A percentile compares a stretch with the other conserved stretches of the same genome.
These are phyloP conservation scores for Drosophila carrolli DNA, from an alignment of 1,140 invertebrate genomes.

Conservation along the genomic window DNA sequence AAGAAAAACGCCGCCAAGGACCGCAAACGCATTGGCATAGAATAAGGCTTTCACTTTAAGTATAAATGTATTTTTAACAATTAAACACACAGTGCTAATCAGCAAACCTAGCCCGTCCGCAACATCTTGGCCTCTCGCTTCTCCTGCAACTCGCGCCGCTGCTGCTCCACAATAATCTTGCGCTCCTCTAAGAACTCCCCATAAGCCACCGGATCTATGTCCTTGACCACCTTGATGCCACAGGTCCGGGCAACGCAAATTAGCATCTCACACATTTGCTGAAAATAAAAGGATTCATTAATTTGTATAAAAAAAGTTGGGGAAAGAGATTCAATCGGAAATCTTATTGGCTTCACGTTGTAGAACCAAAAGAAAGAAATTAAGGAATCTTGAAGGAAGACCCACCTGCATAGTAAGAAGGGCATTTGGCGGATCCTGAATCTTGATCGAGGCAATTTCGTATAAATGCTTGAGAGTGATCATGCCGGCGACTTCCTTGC, in stretches of 20 bases:
- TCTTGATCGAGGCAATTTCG: slow-evolving; percentile 98
- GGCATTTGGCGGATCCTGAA: slow-evolving; percentile 91
- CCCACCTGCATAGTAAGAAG: slow-evolving; percentile 85
- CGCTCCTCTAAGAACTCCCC: slow-evolving; percentile 93
- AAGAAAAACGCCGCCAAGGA: slow-evolving; percentile 88
- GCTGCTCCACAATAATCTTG: slow-evolving; percentile 89
- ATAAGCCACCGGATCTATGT: slow-evolving; percentile 94
- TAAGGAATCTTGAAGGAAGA: too few relatives aligned
- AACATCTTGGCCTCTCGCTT: slow-evolving; percentile 97
- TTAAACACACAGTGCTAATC: slow-evolving; percentile 39
- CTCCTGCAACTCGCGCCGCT: slow-evolving; percentile 92
- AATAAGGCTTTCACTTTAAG: slow-evolving; percentile 74
- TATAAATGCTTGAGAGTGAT: slow-evolving; percentile 98
- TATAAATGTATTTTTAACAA: slow-evolving; percentile 71
- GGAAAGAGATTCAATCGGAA: too few relatives aligned
- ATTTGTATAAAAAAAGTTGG: too few relatives aligned
- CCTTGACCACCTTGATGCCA: slow-evolving; percentile 94
- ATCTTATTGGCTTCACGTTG: too few relatives aligned
- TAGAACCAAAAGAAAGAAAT: too few relatives aligned
- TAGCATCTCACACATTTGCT: slow-evolving; percentile 93
- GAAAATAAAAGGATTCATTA: slow-evolving; percentile 73
- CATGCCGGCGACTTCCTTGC: slow-evolving; percentile 94
- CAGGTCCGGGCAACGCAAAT: slow-evolving; percentile 91
- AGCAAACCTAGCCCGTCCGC: slow-evolving; percentile 87
- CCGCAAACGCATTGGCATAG: slow-evolving; percentile 84